Percentiles rank a stretch among this genome's conserved stretches.
Conservation (phyloP, 2,888 invertebrate genomes). For the Spilosoma lubricipeda region DNA sequence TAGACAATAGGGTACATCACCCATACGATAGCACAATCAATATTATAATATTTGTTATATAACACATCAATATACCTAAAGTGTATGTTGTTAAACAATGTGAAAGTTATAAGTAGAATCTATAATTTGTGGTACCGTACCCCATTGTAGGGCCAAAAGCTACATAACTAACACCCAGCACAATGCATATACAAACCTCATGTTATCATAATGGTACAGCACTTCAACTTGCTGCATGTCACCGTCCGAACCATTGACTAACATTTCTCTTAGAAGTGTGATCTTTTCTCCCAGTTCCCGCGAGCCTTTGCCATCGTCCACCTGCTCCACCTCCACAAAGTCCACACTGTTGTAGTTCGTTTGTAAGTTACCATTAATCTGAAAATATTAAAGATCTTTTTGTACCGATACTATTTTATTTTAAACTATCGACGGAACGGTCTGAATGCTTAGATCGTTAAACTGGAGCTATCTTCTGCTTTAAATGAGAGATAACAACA, state of each 20-base stretch:
- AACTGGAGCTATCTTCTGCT: too few species aligned
- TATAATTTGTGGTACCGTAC: too few species aligned
- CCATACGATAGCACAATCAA: too few species aligned
- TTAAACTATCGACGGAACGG: too few species aligned
- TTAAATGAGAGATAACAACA: too few species aligned
- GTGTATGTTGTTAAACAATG: too few species aligned
- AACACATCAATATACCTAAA: too few species aligned
- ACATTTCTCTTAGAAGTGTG: constrained; percentile 86
- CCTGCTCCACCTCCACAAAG: constrained; percentile 96
- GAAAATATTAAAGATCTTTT: constrained; percentile 21
- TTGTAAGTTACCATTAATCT: constrained; percentile 89
- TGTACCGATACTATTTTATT: not conserved
- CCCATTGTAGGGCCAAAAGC: too few species aligned
- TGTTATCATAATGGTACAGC: constrained; percentile 93
- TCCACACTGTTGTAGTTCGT: constrained; percentile 99
- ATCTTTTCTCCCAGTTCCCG: constrained; percentile 88
- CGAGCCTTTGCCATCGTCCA: constrained; percentile 89
- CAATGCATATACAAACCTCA: constrained; percentile 83
- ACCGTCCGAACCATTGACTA: constrained; percentile 90
- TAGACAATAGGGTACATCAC: too few species aligned
- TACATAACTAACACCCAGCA: not conserved
- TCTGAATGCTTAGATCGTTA: too few species aligned
- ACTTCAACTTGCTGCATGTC: constrained; percentile 89
- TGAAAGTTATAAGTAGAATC: too few species aligned
- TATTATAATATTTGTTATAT: too few species aligned